A percentile compares a stretch with the other conserved stretches of the same genome.
phyloP scores from a whole-genome alignment of 2,888 invertebrate species.

The Scelioninae gen. 1 region DNA sequence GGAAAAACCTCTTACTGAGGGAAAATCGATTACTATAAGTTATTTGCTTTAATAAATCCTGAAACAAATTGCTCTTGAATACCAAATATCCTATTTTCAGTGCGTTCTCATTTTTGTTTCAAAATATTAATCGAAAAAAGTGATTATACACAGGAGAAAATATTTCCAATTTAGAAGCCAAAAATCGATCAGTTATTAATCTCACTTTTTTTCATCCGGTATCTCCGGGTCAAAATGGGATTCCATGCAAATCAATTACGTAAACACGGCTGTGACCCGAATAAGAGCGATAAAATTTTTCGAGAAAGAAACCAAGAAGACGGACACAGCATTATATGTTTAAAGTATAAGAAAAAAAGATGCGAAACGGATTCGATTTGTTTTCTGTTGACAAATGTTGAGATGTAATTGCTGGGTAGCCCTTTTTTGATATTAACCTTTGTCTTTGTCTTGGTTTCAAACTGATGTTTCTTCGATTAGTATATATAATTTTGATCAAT shows the following conservation, averaged over 20 bases:
- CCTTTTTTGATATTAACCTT: slow-evolving; percentile 19
- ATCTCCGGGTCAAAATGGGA: background rate
- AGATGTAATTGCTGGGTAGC: slow-evolving; percentile 11
- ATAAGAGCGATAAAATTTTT: slow-evolving; percentile 27
- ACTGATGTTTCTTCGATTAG: slow-evolving; percentile 28
- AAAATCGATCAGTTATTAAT: slow-evolving; percentile 50
- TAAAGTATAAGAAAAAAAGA: slow-evolving; percentile 1
- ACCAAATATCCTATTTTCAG: background rate
- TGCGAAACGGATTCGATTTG: background rate
- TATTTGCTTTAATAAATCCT: background rate
- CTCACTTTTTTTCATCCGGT: slow-evolving; percentile 18
- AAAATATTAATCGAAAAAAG: slow-evolving; percentile 20
- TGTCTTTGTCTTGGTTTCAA: slow-evolving; percentile 27
- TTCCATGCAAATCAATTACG: slow-evolving; percentile 54
- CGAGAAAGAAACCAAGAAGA: slow-evolving; percentile 32
- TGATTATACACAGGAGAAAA: slow-evolving; percentile 26
- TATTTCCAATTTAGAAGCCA: slow-evolving; percentile 15
- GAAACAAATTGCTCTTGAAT: slow-evolving; percentile 22
- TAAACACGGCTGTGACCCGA: slow-evolving; percentile 41
- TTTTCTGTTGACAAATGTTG: slow-evolving; percentile 18
- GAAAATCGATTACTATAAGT: background rate
- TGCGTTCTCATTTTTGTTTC: background rate
- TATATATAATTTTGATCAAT: slow-evolving; percentile 19
- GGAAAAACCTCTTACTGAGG: background rate
- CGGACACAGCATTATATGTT: slow-evolving; percentile 8